Evolutionary conservation across 2,888 invertebrate species (phyloP).

Genomic region (Nineta flava): DNA sequence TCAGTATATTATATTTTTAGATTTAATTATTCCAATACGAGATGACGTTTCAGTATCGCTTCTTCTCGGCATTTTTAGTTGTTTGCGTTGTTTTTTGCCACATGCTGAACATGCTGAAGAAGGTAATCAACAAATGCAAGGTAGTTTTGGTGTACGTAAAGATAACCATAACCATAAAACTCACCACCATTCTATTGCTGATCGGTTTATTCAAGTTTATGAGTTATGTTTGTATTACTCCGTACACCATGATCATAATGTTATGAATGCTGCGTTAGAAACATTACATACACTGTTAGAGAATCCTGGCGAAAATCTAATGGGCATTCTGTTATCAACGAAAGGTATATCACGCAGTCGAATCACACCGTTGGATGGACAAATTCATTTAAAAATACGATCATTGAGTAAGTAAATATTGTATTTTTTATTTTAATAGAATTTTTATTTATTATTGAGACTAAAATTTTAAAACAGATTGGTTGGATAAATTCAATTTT

Average conservation of each 20-base stretch:
- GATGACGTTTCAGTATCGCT: slow-evolving; percentile 28
- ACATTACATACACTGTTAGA: slow-evolving; percentile 46
- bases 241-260: slow-evolving; percentile 63
- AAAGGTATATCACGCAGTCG: slow-evolving; percentile 28
- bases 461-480: too few relatives aligned
- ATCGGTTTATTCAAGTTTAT: slow-evolving; percentile 44
- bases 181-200: slow-evolving; percentile 19
- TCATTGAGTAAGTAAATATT: slow-evolving; percentile 37
- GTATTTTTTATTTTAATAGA: too few relatives aligned
- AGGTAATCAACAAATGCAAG: slow-evolving; percentile 17
- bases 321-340: slow-evolving; percentile 33
- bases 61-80: slow-evolving; percentile 48
- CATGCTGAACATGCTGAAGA: slow-evolving; percentile 9
- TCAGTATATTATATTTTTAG: too few relatives aligned
- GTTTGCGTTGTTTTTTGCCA: slow-evolving; percentile 46
- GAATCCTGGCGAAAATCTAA: slow-evolving; percentile 34
- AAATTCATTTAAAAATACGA: slow-evolving; percentile 26
- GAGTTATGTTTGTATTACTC: slow-evolving; percentile 59
- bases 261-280: slow-evolving; percentile 77
- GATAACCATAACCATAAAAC: slow-evolving; percentile 23
- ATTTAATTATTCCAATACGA: slow-evolving; percentile 18
- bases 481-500: too few relatives aligned
- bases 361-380: slow-evolving; percentile 24
- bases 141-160: slow-evolving; percentile 22
- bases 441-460: too few relatives aligned